Base-by-base conservation (phyloP, 2,113 vertebrate species). In the Chrysochloris asiatica region DNA sequence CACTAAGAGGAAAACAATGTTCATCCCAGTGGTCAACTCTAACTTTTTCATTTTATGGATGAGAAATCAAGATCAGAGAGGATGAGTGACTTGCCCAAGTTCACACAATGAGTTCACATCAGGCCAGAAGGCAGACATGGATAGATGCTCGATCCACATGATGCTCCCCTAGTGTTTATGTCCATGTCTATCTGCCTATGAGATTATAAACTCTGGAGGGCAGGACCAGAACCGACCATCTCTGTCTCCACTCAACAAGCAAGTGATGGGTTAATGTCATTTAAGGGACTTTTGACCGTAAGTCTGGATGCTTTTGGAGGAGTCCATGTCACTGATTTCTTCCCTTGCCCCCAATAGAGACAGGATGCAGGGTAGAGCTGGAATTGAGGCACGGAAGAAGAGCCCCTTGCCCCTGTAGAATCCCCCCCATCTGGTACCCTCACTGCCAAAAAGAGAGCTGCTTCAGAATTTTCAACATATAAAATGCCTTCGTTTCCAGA, bases 31-130 rank as follows among this genome's bases (percentile, higher is more conserved):
- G 36, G 36, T 71, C 52, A 38, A 3, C 22, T 7, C 47, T 59
- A 72, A 72, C 26, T 7, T 80, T 65, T 56, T 86, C 45, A 24
- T 73, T 43, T 82, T 67, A 67, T 47, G 22, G 30, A 21, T 22
- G 71, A 47, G 30, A 79, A 93, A 48, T 30, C 63, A 47, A 47
- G 72, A 63, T 86, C 77, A 89, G 91, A 91, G 63, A 85, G 71
- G 38, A 36, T 19, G 14, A 82, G 61, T 17, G n/a, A 43, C 69
- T 77, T 77, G 38, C 38, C 76, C 45, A 50, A 26, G 47, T 19
- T 75, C 86, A 71, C 67, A 77, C 38, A 50, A 59, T 12, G 47
- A 59, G 41, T 22, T 82, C 80, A 33, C 0, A 0, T 30, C 14
- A 14, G 54, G 8, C 38, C 30, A 83, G 56, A 56, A 63, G 47